Conservation (phyloP, 2,888 invertebrate genomes). For the Spodoptera picta region DNA sequence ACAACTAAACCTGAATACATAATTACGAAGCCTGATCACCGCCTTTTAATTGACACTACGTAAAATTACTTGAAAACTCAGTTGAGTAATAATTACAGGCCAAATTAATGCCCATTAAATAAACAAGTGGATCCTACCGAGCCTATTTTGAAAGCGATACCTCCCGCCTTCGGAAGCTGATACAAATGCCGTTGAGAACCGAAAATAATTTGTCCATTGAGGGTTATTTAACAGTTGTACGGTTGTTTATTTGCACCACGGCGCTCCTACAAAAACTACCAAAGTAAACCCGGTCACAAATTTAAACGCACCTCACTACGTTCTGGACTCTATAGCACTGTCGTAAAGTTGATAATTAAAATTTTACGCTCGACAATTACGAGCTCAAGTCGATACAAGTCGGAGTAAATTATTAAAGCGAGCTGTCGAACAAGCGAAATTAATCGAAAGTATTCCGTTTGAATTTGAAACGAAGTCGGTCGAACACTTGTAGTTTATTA, state of each 20-base stretch:
- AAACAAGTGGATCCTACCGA: constrained; percentile 59
- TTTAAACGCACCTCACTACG: constrained; percentile 39
- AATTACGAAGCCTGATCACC: constrained; percentile 18
- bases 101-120: constrained; percentile 64
- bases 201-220: constrained; percentile 75
- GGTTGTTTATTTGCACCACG: constrained; percentile 75
- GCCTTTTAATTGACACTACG: constrained; percentile 40
- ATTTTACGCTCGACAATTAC: constrained; percentile 57
- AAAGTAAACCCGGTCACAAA: constrained; percentile 57
- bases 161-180: constrained; percentile 53
- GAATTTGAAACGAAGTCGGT: constrained; percentile 70
- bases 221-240: constrained; percentile 72
- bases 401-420: constrained; percentile 79
- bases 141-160: constrained; percentile 60
- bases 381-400: constrained; percentile 61
- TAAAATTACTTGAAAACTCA: constrained; percentile 44
- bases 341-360: constrained; percentile 61
- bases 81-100: constrained; percentile 59
- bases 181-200: constrained; percentile 65
- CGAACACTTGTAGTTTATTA: constrained; percentile 66
- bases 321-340: constrained; percentile 58
- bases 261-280: constrained; percentile 63
- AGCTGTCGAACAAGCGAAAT: constrained; percentile 78
- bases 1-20: constrained; percentile 19
- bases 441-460: constrained; percentile 80